Percentiles rank a stretch among this genome's conserved stretches.
Conservation (phyloP, 2,113 vertebrate genomes). For the Rhabdomys dilectus region DNA sequence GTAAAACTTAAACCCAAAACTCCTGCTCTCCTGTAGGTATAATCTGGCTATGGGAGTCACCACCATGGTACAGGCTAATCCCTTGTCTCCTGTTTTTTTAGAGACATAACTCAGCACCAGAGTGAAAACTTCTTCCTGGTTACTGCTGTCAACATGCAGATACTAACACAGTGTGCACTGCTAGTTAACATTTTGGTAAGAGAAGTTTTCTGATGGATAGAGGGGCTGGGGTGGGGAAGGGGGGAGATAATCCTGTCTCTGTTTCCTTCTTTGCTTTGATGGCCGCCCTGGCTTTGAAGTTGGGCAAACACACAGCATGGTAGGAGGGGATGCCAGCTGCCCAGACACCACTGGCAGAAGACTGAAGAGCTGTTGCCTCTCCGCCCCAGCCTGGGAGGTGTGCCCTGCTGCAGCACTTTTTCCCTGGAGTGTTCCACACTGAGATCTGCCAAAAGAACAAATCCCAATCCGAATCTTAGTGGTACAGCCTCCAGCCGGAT, state of each 20-base stretch:
- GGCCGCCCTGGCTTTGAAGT: constrained; percentile 80
- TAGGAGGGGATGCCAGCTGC: constrained; percentile 81
- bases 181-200: constrained; percentile 48
- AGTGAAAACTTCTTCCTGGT: not conserved
- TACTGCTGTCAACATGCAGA: not conserved
- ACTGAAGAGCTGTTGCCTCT: constrained; percentile 57
- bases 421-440: constrained; percentile 34
- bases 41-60: not conserved
- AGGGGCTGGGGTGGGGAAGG: not conserved
- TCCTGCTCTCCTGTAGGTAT: not conserved
- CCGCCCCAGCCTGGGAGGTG: constrained; percentile 72
- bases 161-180: not conserved
- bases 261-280: constrained; percentile 79
- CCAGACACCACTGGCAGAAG: constrained; percentile 75
- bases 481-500: not conserved
- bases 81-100: not conserved
- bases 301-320: constrained; percentile 77
- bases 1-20: not conserved
- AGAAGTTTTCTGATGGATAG: constrained; percentile 33
- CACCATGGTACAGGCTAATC: not conserved
- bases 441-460: constrained; percentile 50
- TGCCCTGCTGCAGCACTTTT: constrained; percentile 26
- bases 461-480: not conserved
- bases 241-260: constrained; percentile 57
- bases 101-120: not conserved